phyloP scores from a whole-genome alignment of 2,888 invertebrate species.

The Cinara cedri region DNA sequence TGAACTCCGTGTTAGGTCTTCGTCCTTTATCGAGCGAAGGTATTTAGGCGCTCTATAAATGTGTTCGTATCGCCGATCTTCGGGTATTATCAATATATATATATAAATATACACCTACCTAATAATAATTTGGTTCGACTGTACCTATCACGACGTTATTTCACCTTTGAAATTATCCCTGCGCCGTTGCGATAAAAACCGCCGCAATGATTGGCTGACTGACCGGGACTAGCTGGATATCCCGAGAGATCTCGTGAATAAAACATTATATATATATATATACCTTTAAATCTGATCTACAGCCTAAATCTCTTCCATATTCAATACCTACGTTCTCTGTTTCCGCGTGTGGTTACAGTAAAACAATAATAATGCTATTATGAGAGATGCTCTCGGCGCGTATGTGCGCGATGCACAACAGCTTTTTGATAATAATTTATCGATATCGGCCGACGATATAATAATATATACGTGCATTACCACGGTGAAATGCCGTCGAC shows the following conservation, averaged over 20 bases:
- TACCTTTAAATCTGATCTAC: too few relatives aligned
- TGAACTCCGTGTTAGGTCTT: conserved; percentile 29
- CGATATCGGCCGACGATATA: too few relatives aligned
- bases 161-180: conserved; percentile 29
- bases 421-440: too few relatives aligned
- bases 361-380: too few relatives aligned
- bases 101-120: too few relatives aligned
- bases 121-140: conserved; percentile 27
- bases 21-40: neutral
- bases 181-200: conserved; percentile 30
- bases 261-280: conserved; percentile 5
- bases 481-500: too few relatives aligned
- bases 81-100: neutral
- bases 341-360: too few relatives aligned
- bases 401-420: too few relatives aligned
- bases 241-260: neutral
- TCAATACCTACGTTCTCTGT: neutral
- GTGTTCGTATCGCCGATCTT: conserved; percentile 11
- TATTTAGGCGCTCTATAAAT: conserved; percentile 34
- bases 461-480: too few relatives aligned
- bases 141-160: too few relatives aligned
- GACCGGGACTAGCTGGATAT: conserved; percentile 7
- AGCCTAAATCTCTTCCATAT: conserved; percentile 5
- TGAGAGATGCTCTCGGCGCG: too few relatives aligned
- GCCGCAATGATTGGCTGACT: conserved; percentile 11